Evolutionary conservation across 2,113 vertebrate species (phyloP), one percentile per base, ranked within the genome.

Genomic region (Sterrhoptilus dennistouni): DNA sequence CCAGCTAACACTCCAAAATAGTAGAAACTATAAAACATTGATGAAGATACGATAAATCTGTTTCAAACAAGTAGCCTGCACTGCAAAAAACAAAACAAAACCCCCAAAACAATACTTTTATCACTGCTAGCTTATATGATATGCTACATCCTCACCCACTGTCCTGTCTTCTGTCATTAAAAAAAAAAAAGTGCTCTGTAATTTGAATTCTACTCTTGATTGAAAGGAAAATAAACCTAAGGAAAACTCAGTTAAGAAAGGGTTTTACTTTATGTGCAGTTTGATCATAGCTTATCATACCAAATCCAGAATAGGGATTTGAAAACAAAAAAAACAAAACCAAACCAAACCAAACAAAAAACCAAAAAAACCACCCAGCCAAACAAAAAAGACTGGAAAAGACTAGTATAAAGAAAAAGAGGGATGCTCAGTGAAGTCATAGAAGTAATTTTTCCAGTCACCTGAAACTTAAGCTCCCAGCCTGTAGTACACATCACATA

Each of bases 1-100:
- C 68, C 85, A 68, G 76, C 42, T 89, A 93, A 76, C 74, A 52
- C 28, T 81, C 89, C 72, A 93, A 90, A 93, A 95, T 60, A 96
- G 86, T n/a, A 89, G 52, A 95, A 95, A 93, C 54, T 56, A 75
- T 92, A 81, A 88, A 94, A 94, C 88, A 84, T 54, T 83, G 79
- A 95, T 44, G 29, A 83, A 92, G 52, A 87, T 47, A 36, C 8
- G 56, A 89, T 74, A 90, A 74, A 86, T 57, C 70, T 69, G 64
- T 66, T 93, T 89, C 86, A 87, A 83, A 83, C 29, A 96, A 92
- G 42, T 56, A 81, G 71, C 52, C 33, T 83, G n/a, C 7, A 86
- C 35, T 49, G 24, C 4, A 59, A 52, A 45, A 65, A 33, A 11
- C 42, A 38, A 17, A 61, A 5, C 23, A 5, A n/a, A 20, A 38